Conservation (phyloP, 2,888 invertebrate species). For the Lasioglossum zephyrum region DNA sequence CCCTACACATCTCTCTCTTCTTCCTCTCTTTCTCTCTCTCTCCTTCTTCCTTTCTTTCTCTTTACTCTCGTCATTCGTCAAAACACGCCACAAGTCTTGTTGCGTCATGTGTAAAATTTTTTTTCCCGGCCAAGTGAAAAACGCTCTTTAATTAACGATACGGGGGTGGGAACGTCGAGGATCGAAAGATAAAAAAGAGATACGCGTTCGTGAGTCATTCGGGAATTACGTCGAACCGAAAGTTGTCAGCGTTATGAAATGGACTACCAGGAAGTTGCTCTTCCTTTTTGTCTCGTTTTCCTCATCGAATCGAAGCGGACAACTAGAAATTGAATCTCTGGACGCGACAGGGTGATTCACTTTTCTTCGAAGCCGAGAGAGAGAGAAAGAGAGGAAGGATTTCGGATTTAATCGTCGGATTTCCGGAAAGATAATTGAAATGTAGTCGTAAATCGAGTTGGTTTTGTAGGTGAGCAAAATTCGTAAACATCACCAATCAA, state of each 20-base stretch:
- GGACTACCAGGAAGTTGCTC: neutral
- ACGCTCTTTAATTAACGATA: slow-evolving; percentile 38
- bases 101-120: slow-evolving; percentile 49
- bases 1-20: slow-evolving; percentile 9
- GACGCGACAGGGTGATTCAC: neutral
- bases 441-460: neutral
- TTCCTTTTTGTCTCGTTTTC: neutral
- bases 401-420: neutral
- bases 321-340: slow-evolving; percentile 7
- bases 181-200: neutral
- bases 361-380: neutral
- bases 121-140: neutral
- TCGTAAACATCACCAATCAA: no score
- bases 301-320: neutral
- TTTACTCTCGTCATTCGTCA: slow-evolving; percentile 61
- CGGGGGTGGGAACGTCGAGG: neutral
- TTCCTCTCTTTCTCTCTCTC: slow-evolving; percentile 18
- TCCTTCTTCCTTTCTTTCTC: slow-evolving; percentile 3
- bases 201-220: neutral
- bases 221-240: neutral
- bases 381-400: neutral
- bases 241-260: neutral
- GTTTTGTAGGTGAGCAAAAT: neutral
- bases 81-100: slow-evolving; percentile 37
- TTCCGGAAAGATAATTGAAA: slow-evolving; percentile 5